Conservation (phyloP, 1,140 invertebrate genomes). For the Orius laevigatus region DNA sequence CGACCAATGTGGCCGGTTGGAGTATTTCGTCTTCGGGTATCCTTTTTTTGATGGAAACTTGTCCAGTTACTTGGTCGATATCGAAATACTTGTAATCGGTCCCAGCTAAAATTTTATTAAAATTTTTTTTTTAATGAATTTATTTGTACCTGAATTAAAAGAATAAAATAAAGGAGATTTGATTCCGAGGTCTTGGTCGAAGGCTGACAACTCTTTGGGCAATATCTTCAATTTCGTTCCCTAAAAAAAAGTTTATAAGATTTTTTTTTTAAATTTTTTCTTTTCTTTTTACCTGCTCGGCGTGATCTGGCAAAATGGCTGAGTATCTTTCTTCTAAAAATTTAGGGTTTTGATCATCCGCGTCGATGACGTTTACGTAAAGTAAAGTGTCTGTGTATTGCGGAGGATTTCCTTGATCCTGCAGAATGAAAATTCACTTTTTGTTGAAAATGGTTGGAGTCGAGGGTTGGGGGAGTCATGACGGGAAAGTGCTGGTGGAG, state of each 20-base stretch:
- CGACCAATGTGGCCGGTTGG: constrained; percentile 56
- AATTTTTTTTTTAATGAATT: not conserved
- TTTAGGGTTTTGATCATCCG: constrained; percentile 79
- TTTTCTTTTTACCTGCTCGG: constrained; percentile 32
- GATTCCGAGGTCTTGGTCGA: constrained; percentile 68
- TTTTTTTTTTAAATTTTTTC: too few relatives aligned
- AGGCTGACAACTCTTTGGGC: constrained; percentile 43
- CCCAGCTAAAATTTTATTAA: constrained; percentile 23
- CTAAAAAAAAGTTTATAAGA: constrained; percentile 33
- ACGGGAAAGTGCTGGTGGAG: too few relatives aligned
- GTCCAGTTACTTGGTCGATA: constrained; percentile 41
- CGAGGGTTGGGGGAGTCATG: too few relatives aligned
- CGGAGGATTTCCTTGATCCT: constrained; percentile 70
- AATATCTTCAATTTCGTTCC: constrained; percentile 36
- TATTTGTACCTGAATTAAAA: constrained; percentile 31
- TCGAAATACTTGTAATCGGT: constrained; percentile 32
- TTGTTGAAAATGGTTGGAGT: too few relatives aligned
- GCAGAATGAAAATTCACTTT: too few relatives aligned
- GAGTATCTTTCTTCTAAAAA: constrained; percentile 64
- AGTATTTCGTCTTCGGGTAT: constrained; percentile 42
- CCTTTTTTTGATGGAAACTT: constrained; percentile 39
- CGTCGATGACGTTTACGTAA: constrained; percentile 66
- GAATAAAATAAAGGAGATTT: constrained; percentile 56
- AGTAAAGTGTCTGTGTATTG: constrained; percentile 54
- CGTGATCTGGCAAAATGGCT: constrained; percentile 44